Base-by-base conservation (phyloP, 1,140 invertebrate species). In the Euura lappo region DNA sequence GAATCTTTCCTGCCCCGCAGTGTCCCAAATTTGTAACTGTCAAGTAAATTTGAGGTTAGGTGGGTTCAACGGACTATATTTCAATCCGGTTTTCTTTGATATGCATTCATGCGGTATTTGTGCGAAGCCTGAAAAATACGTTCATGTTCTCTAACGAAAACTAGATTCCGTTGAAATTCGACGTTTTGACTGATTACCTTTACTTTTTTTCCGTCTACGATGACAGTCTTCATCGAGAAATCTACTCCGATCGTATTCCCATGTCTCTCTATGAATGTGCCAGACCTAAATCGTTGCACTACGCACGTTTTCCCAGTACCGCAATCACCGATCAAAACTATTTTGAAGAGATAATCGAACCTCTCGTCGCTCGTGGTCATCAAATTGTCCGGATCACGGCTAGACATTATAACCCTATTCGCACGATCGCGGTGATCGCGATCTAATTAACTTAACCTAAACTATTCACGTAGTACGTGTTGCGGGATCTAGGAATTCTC, bases 201-300 rank as follows among this genome's bases (percentile, higher is more conserved):
- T 72, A 98, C 93, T 89, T 93, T 93, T 88, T 98, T 98, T 11
- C 94, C 94, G 88, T 98, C 96, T 68, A 98, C 92, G 71, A 94
- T 90, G 6, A 98, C 91, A 43, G 96, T 98, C 91, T 98, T 98
- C 96, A 98, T 98, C 72, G 96, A 97, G 88, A 98, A 98, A 89
- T 98, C 97, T 44, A 98, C 97, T 69, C 97, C 97, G 80, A 98
- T 98, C 44, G 97, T 98, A 82, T 95, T 97, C 42, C 95, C 96
- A 86, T 98, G 96, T 79, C 93, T 91, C 88, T 98, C 96, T 72
- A 97, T 93, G 84, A 96, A 98, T 75, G 94, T 97, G 74, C 97
- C 97, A 71, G 95, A 95, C 86, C 96, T 97, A 86, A 98, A 96
- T 74, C 96, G 91, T 86, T 98, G 96, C 65, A 98, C 94, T 77